phyloP scores from a whole-genome alignment of 1,140 invertebrate genomes.

The Leptonema lineaticorne region DNA sequence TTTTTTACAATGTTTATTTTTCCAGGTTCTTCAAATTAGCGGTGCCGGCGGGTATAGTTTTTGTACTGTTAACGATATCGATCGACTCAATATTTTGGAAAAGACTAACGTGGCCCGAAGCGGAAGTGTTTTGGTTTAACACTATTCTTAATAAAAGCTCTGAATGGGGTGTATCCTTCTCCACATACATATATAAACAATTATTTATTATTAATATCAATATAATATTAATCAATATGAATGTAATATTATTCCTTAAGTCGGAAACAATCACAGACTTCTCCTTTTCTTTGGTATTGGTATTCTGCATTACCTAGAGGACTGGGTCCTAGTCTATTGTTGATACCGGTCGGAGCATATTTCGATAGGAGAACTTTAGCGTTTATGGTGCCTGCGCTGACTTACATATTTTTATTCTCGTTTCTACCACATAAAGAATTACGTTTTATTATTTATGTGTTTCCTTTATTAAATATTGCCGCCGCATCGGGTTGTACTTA shows the following conservation, averaged over 20 bases:
- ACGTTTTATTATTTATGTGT: slow-evolving; percentile 95
- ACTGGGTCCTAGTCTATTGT: slow-evolving; percentile 74
- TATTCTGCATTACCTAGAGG: slow-evolving; percentile 94
- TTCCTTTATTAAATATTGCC: slow-evolving; percentile 92
- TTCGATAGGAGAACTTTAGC: slow-evolving; percentile 70
- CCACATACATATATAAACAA: slow-evolving; percentile 1
- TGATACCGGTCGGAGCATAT: slow-evolving; percentile 80
- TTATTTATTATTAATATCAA: too few relatives aligned
- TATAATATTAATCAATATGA: slow-evolving; percentile 3
- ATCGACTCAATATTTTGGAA: slow-evolving; percentile 95
- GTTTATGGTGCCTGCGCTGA: slow-evolving; percentile 71
- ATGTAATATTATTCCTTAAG: slow-evolving; percentile 44
- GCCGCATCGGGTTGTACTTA: slow-evolving; percentile 82
- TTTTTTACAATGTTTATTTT: slow-evolving; percentile 41
- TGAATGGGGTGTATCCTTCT: slow-evolving; percentile 95
- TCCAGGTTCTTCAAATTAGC: slow-evolving; percentile 71
- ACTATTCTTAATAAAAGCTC: slow-evolving; percentile 92
- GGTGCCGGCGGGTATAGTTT: slow-evolving; percentile 68
- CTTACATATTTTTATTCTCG: slow-evolving; percentile 90
- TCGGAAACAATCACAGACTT: slow-evolving; percentile 66
- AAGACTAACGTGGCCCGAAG: slow-evolving; percentile 92
- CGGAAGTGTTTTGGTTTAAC: slow-evolving; percentile 96
- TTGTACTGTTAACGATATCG: slow-evolving; percentile 71
- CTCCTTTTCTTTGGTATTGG: slow-evolving; percentile 98
- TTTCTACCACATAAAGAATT: slow-evolving; percentile 98